phyloP scores from a whole-genome alignment of 1,140 invertebrate genomes.

The Ips nitidus region DNA sequence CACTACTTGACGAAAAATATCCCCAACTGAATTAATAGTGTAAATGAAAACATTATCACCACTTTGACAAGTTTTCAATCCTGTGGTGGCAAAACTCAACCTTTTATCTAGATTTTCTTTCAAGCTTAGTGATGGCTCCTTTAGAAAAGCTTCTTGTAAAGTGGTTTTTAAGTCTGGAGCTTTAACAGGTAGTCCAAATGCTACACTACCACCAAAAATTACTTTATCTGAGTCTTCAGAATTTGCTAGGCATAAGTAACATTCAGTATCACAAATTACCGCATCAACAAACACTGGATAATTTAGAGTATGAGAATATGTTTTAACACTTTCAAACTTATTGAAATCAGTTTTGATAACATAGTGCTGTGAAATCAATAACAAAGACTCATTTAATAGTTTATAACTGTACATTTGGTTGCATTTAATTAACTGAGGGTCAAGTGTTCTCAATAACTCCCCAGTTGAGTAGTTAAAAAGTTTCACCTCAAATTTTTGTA shows the following conservation, averaged over 20 bases:
- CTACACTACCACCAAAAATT: conserved; percentile 14
- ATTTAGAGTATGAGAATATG: conserved; percentile 26
- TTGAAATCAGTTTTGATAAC: conserved; percentile 23
- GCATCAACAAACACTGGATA: conserved; percentile 12
- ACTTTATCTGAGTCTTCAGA: conserved; percentile 12
- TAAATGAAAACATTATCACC: conserved; percentile 17
- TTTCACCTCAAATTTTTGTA: conserved; percentile 12
- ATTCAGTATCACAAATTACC: background rate
- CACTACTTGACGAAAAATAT: conserved; percentile 25
- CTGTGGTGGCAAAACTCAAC: conserved; percentile 5
- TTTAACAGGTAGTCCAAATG: conserved; percentile 20
- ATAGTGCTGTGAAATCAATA: conserved; percentile 26
- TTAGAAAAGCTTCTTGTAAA: conserved; percentile 15
- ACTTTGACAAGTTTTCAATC: conserved; percentile 17
- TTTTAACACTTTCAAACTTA: conserved; percentile 8
- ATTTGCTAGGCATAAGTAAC: conserved; percentile 18
- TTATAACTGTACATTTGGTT: conserved; percentile 23
- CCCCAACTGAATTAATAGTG: conserved; percentile 19
- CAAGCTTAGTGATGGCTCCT: conserved; percentile 13
- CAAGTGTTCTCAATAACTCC: conserved; percentile 7
- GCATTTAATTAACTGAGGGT: conserved; percentile 21
- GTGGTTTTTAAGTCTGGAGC: conserved; percentile 16
- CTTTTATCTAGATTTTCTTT: conserved; percentile 11
- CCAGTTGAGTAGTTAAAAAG: conserved; percentile 7
- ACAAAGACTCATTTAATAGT: conserved; percentile 5